Conservation (phyloP, 2,797 vertebrate species). For the Siniperca undulata region DNA sequence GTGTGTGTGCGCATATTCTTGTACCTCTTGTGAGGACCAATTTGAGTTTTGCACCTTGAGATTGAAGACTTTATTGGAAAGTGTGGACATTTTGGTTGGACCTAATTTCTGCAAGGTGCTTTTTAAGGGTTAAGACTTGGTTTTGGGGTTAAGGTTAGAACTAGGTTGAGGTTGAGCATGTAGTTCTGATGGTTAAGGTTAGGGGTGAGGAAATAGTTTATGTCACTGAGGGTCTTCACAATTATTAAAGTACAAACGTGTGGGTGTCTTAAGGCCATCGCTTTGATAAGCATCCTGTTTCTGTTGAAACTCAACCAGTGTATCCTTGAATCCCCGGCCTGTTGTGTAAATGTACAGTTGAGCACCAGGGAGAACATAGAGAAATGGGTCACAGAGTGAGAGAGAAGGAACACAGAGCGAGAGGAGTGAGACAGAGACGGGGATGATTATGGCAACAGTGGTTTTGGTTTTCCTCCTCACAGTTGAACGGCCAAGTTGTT, state of each 20-base stretch:
- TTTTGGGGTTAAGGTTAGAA: neutral
- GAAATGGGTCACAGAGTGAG: slow-evolving; percentile 50
- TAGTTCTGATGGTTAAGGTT: neutral
- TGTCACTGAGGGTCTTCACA: neutral
- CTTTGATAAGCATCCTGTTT: slow-evolving; percentile 65
- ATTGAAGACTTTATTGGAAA: neutral
- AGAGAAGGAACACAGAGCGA: neutral
- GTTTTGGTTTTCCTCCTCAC: slow-evolving; percentile 47
- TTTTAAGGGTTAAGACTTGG: neutral
- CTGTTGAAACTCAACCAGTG: slow-evolving; percentile 47
- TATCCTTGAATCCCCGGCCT: slow-evolving; percentile 33
- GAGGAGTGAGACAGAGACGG: slow-evolving; percentile 16
- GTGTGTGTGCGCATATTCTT: neutral
- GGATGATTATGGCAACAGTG: slow-evolving; percentile 39
- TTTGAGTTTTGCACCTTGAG: neutral
- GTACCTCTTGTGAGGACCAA: neutral
- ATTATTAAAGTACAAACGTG: slow-evolving; percentile 1
- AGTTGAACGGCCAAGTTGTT: slow-evolving; percentile 25
- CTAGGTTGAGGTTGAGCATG: neutral
- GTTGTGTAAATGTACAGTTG: slow-evolving; percentile 36
- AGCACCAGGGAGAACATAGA: slow-evolving; percentile 40
- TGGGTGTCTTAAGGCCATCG: slow-evolving; percentile 34
- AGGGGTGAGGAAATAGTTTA: neutral
- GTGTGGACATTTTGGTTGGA: slow-evolving; percentile 1
- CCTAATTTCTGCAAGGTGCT: neutral